Base-by-base conservation (phyloP, 2,113 vertebrate genomes). In the Eubucco bourcierii region DNA sequence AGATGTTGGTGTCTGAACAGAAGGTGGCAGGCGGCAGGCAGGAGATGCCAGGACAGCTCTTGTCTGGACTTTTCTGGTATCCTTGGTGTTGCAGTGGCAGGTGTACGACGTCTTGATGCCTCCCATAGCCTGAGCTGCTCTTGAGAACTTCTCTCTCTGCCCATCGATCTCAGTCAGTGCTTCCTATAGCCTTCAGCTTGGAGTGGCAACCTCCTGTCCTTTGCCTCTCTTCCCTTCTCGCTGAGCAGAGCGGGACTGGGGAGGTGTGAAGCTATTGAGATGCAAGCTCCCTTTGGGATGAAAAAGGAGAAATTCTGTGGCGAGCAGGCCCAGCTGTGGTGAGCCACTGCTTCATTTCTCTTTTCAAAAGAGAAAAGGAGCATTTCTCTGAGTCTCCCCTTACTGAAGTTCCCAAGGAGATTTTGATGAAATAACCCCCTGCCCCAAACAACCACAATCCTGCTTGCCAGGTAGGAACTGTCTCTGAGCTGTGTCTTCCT, bases 401-500 rank as follows among this genome's bases (percentile, higher is more conserved):
- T 88, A 82, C 56, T 3, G 18, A 64, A 82, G 64, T 81, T 92
- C 60, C 93, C 85, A 91, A 76, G 92, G 93, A 88, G 66, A 88
- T 90, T 94, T 94, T 86, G 95, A 53, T 64, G 41, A 88, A 60
- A 87, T 56, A 79, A 3, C 52, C 53, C 15, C 33, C 33, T n/a
- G n/a, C n/a, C 18, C 7, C 28, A 23, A 55, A 31, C 25, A 68
- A 34, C 58, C 24, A 50, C 65, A 80, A 19, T 88, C 64, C 63
- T 95, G 73, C 71, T 95, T 92, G 90, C 56, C 53, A 90, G 66
- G 90, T 79, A 84, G 95, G 68, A 95, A 83, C 90, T 94, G 84
- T 91, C 82, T 95, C 90, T 87, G 83, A 94, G 80, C 78, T 94
- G 90, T 95, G 93, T 97, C 92, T 97, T 97, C 95, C 94, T 84